Percentiles rank a stretch among this genome's conserved stretches.
Evolutionary conservation across 2,797 vertebrate genomes (phyloP).

Genomic region (Coluber constrictor): DNA sequence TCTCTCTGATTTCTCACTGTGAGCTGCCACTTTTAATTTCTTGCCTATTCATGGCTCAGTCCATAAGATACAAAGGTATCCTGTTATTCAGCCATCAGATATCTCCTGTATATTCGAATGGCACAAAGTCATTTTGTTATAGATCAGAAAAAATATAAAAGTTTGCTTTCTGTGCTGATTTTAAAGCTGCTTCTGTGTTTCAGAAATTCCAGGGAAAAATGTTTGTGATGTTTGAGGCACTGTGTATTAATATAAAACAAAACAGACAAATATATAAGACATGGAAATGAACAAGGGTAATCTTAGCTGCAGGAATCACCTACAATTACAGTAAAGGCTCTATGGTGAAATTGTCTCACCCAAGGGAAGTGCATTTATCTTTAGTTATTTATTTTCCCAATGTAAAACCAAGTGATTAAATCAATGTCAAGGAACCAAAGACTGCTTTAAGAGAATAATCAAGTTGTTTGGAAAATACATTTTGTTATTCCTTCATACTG

Average conservation of each 20-base stretch:
- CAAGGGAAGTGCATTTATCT: background rate
- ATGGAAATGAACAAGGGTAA: background rate
- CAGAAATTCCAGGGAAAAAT: background rate
- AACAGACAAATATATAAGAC: background rate
- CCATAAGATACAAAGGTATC: background rate
- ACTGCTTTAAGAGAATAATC: background rate
- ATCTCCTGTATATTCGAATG: background rate
- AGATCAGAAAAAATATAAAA: background rate
- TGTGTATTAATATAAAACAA: background rate
- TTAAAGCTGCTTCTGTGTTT: background rate
- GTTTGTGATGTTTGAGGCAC: background rate
- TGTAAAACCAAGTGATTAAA: background rate
- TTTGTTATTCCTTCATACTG: conserved; percentile 1
- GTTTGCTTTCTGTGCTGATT: background rate
- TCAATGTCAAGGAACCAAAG: background rate
- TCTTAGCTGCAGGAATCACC: conserved; percentile 2
- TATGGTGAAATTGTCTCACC: background rate
- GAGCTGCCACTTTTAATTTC: background rate
- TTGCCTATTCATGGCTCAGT: background rate
- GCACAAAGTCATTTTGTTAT: background rate
- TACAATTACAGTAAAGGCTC: conserved; percentile 11
- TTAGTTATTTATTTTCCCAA: conserved; percentile 4
- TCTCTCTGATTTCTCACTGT: background rate
- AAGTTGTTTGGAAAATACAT: background rate
- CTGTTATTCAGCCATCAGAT: background rate